Evolutionary conservation across 2,113 vertebrate species (phyloP), one percentile per base, ranked within the genome.

Genomic region (Cyanocitta stelleri): DNA sequence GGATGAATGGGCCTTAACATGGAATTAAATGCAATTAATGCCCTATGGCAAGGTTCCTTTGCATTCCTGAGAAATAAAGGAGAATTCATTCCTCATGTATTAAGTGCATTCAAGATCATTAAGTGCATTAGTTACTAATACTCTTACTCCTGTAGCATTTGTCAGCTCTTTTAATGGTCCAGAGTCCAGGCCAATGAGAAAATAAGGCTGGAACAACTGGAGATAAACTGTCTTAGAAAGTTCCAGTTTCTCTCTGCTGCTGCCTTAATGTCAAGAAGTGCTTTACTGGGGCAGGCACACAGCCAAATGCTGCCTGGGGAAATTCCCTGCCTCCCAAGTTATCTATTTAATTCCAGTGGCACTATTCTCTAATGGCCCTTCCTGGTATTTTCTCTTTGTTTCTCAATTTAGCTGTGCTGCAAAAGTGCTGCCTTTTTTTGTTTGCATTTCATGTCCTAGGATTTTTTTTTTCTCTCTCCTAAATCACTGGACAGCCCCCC

Each of bases 21-120:
- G 76, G 89, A 90, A 89, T 81, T 93, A 90, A 93, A 87, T 72
- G 80, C 68, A 84, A 87, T 76, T 87, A 86, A 83, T 84, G 86
- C 86, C 86, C 44, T 63, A 67, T 81, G 93, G 80, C 61, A 93
- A 88, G 4, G 61, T 26, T 93, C 71, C 41, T 95, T 93, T 90
- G 89, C 68, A 62, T 79, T 83, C 63, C 67, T 3, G 4, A 7
- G 46, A 95, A 85, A 92, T 76, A 90, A 94, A 91, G 56, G 62
- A 92, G 88, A 86, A 76, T 85, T 94, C 76, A 90, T 41, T 64
- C 46, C 64, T 78, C 56, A 8, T 44, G 56, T 78, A 90, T 90
- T 74, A 84, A 93, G 52, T 33, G 63, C 62, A 73, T n/a, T 88
- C 73, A 75, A n/a, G 48, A 85, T 44, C 59, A 85, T 85, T 90